Conservation (phyloP, 2,797 vertebrate genomes). For the Phalanger gymnotis region DNA sequence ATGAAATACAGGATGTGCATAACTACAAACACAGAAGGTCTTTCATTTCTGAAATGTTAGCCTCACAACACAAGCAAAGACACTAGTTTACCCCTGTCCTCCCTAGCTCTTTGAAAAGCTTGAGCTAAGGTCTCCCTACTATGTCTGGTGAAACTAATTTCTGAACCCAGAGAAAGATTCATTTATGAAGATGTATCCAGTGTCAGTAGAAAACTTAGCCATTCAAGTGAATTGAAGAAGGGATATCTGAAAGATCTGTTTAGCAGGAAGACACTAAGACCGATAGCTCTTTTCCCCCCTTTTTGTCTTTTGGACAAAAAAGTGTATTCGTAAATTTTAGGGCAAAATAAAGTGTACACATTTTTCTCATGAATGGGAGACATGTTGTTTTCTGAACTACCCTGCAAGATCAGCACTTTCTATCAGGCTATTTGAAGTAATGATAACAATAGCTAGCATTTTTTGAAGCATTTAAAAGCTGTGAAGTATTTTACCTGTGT, state of each 20-base stretch:
- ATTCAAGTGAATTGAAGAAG: conserved; percentile 45
- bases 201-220: conserved; percentile 65
- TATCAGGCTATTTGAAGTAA: conserved; percentile 19
- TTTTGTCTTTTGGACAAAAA: conserved; percentile 21
- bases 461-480: background rate
- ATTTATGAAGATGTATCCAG: conserved; percentile 57
- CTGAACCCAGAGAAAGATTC: conserved; percentile 58
- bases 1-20: conserved; percentile 75
- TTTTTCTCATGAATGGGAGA: conserved; percentile 44
- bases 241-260: conserved; percentile 58
- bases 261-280: background rate
- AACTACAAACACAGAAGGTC: conserved; percentile 62
- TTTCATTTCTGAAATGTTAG: conserved; percentile 66
- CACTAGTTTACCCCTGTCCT: conserved; percentile 51
- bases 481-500: background rate
- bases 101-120: conserved; percentile 54
- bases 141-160: conserved; percentile 58
- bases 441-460: background rate
- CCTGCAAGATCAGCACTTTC: conserved; percentile 31
- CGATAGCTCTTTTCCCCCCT: conserved; percentile 4
- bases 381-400: conserved; percentile 61
- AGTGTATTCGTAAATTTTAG: background rate
- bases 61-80: conserved; percentile 41
- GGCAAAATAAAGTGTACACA: conserved; percentile 28
- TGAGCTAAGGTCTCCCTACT: conserved; percentile 60